Evolutionary conservation across 2,113 vertebrate species (phyloP), one percentile per base, ranked within the genome.

Genomic region (Tetrao urogallus): DNA sequence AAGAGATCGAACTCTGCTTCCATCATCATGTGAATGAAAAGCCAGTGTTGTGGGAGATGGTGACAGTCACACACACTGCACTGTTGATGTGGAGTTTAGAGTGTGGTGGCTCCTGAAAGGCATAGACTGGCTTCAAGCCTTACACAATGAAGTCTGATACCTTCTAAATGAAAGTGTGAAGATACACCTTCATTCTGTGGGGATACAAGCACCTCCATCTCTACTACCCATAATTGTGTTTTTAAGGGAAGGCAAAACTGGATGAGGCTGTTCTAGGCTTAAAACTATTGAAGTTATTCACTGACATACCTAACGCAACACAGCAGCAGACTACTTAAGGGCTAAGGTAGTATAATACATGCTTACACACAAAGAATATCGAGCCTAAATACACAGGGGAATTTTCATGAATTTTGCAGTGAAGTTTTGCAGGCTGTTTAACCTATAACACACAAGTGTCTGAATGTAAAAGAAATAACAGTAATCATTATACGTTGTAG

Each of bases 11-110:
- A 78, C 34, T 34, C 72, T 27, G 30, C 69, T 66, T 81, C 77
- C 30, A 48, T 74, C 8, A 58, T 16, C 16, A 65, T 78, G 34
- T 72, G 66, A 94, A 86, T 83, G 72, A 94, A 88, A 94, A 91
- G 65, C 13, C 85, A 86, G 27, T 24, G 42, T 61, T 82, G 65
- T 25, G 32, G n/a, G 57, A 69, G 21, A 88, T 52, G 25, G 40
- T 11, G 52, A 64, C 38, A 85, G 54, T 85, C 54, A 93, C 86
- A 92, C 83, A 60, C 86, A 66, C 63, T 84, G 75, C 73, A 81
- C 57, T 90, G 85, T 78, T 89, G 47, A 66, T 24, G 45, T 66
- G 42, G 56, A 95, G 78, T 40, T 52, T 60, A 71, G 67, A 65
- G 56, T 28, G 48, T 8, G 5, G 65, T 76, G 67, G 84, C 71